Base-by-base conservation (phyloP, 2,797 vertebrate genomes). In the Pogonophryne albipinna region DNA sequence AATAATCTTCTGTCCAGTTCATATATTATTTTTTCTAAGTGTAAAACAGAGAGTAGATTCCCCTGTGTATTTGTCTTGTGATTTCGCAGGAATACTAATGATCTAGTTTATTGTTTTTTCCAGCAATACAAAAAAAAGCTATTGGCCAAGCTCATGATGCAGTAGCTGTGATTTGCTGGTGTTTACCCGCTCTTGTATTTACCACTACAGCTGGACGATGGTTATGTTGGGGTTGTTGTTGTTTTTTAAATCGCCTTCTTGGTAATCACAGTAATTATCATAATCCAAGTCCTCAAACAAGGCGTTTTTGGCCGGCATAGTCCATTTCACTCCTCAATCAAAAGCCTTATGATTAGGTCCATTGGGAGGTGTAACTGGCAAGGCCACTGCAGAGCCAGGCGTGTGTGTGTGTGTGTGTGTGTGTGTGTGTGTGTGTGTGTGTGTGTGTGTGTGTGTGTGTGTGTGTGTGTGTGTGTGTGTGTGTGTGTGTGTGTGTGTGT, bases 221-320 rank as follows among this genome's bases (percentile, higher is more conserved):
- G 59, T 15, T 44, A 6, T 23, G 46, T 50, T 1, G 5, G 52
- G 42, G 58, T 47, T 69, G 69, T 75, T 70, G 69, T 50, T 1
- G 5, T 56, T 42, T 58, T 47, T 69, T 72, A 66, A 80, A 78
- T 74, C 7, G 31, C 55, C 62, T 71, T 41, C 63, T 67, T 42
- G 56, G 38, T 79, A 85, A 89, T 81, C 73, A 85, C 78, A 61
- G 78, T 77, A 77, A 89, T 89, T 75, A 89, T 83, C 84, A 62
- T 61, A 59, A 83, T 60, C 45, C 0, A 14, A 76, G 68, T 87
- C 56, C 78, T 89, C 47, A 76, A 84, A 83, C 71, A 74, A 77
- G 82, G 66, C 63, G 63, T 62, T 78, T 76, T 76, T 76, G 79
- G 77, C 78, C 59, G 1, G n/a, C 65, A 1, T 63, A 12, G 42